Evolutionary conservation across 2,113 vertebrate genomes (phyloP).

Genomic region (Pygoscelis adeliae): DNA sequence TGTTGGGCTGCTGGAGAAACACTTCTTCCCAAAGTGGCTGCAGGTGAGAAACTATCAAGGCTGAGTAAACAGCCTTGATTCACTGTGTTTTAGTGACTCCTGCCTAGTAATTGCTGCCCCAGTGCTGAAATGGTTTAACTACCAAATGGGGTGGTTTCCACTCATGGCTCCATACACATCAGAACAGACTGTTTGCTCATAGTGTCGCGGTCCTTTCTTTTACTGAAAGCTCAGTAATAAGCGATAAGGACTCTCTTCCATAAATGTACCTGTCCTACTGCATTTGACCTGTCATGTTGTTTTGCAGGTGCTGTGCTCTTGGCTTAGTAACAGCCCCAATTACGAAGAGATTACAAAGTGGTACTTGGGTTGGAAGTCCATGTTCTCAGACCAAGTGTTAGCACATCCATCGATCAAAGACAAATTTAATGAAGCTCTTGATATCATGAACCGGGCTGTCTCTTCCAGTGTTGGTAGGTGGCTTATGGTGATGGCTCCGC

Average conservation of each 20-base stretch:
- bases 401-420: conserved; percentile 92
- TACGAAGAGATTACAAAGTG: conserved; percentile 98
- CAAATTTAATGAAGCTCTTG: conserved; percentile 95
- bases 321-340: conserved; percentile 97
- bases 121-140: background rate
- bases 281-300: background rate
- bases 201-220: background rate
- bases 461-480: conserved; percentile 91
- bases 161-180: rapidly evolving
- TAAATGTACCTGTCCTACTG: rapidly evolving
- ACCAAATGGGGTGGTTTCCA: background rate
- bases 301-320: conserved; percentile 92
- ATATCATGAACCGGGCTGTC: conserved; percentile 96
- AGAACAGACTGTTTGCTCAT: background rate
- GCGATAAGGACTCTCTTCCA: background rate
- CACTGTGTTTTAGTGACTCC: background rate
- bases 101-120: background rate
- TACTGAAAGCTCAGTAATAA: background rate
- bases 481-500: rapidly evolving
- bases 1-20: conserved; percentile 91
- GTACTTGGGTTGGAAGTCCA: conserved; percentile 98
- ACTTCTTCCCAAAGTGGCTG: conserved; percentile 98
- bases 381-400: conserved; percentile 92
- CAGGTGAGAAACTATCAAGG: conserved; percentile 77
- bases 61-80: background rate